These are phyloP conservation scores for Chrysolina oricalcia DNA, from an alignment of 2,888 invertebrate species.

Conservation along the genomic window DNA sequence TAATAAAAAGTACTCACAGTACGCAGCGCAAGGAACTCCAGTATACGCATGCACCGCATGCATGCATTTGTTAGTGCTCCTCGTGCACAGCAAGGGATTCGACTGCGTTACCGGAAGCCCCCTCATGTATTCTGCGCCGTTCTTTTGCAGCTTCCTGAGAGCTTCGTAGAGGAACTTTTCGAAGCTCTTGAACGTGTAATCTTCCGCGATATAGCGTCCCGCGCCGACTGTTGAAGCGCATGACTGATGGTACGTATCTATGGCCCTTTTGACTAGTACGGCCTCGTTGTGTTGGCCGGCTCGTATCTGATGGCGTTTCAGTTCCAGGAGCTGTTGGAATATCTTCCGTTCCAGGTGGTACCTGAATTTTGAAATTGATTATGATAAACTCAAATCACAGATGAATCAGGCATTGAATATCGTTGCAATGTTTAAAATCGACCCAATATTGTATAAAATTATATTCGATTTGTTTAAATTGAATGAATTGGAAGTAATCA, in stretches of 20 bases:
- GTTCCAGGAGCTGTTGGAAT: constrained; percentile 92
- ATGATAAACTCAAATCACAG: background rate
- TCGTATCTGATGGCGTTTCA: constrained; percentile 93
- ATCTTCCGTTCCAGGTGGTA: constrained; percentile 94
- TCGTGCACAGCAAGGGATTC: constrained; percentile 88
- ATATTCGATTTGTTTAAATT: too few species aligned
- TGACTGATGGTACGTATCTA: constrained; percentile 87
- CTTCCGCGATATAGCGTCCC: constrained; percentile 79
- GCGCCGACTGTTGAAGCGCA: constrained; percentile 80
- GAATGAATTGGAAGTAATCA: too few species aligned
- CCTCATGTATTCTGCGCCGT: constrained; percentile 78
- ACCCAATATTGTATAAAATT: too few species aligned
- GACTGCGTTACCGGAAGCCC: constrained; percentile 67
- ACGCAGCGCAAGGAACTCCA: constrained; percentile 89
- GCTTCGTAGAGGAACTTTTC: constrained; percentile 93
- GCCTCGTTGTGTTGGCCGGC: constrained; percentile 92
- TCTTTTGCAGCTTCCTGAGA: constrained; percentile 83
- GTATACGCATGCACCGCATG: constrained; percentile 95
- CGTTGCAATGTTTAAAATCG: too few species aligned
- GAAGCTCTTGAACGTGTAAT: constrained; percentile 84
- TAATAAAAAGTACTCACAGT: constrained; percentile 78
- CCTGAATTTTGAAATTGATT: constrained; percentile 71
- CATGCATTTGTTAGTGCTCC: constrained; percentile 90
- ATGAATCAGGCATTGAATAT: too few species aligned
- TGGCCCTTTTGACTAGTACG: constrained; percentile 89